Evolutionary conservation across 1,140 invertebrate genomes (phyloP).

Genomic region (Psilanteris sp.): DNA sequence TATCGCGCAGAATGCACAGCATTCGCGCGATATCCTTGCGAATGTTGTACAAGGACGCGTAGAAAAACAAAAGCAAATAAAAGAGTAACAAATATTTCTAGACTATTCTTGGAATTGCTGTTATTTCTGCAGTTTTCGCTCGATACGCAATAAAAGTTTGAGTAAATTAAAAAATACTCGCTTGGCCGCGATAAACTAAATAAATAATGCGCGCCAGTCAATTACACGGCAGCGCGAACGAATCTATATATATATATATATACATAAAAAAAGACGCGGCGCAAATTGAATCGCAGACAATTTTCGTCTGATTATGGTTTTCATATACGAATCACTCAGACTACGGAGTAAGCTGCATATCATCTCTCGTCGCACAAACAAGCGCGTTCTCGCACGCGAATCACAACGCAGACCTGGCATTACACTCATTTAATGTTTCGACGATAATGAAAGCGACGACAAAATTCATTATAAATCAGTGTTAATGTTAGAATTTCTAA

Average conservation of each 20-base stretch:
- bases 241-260: too few relatives aligned
- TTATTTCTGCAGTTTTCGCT: conserved; percentile 1
- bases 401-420: conserved; percentile 31
- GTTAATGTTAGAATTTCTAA: too few relatives aligned
- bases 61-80: conserved; percentile 16
- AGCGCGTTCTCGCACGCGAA: conserved; percentile 53
- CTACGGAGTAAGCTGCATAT: conserved; percentile 36
- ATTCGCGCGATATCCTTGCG: conserved; percentile 33
- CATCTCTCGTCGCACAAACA: conserved; percentile 45
- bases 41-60: conserved; percentile 51
- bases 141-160: neutral
- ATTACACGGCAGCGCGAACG: too few relatives aligned
- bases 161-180: conserved; percentile 6
- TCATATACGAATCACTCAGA: conserved; percentile 40
- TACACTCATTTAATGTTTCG: conserved; percentile 8
- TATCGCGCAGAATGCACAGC: conserved; percentile 12
- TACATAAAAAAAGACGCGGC: too few relatives aligned
- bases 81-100: conserved; percentile 17
- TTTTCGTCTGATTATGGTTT: conserved; percentile 50
- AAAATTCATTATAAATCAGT: too few relatives aligned
- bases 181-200: too few relatives aligned
- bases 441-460: conserved; percentile 30
- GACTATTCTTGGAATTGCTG: conserved; percentile 20
- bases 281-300: conserved; percentile 26
- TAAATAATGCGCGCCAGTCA: too few relatives aligned